Evolutionary conservation across 1,140 invertebrate genomes (phyloP).

Genomic region (Zaprionus gabonicus): DNA sequence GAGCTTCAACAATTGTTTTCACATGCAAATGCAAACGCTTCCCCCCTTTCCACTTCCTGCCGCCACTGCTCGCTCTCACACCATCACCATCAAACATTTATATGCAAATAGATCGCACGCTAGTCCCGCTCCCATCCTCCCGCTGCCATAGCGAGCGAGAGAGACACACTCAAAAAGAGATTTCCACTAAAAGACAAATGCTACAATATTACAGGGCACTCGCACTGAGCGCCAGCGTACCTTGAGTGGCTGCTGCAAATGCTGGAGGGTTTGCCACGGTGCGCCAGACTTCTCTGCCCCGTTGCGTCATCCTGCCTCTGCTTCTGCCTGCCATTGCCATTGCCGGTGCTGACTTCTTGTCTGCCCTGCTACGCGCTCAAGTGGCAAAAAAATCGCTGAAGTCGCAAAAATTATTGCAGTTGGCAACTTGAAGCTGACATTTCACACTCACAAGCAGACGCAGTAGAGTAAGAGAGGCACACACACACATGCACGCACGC

Average conservation of each 20-base stretch:
- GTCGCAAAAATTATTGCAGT: constrained; percentile 82
- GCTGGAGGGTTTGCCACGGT: constrained; percentile 49
- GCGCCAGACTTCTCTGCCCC: neutral
- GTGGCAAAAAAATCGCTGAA: constrained; percentile 81
- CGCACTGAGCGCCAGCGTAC: constrained; percentile 47
- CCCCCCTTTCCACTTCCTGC: constrained; percentile 11
- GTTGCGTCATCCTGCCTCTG: neutral
- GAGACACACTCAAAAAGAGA: constrained; percentile 79
- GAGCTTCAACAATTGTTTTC: constrained; percentile 73
- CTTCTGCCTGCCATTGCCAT: neutral
- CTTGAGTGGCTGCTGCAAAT: constrained; percentile 73
- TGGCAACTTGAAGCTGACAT: constrained; percentile 79
- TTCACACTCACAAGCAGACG: constrained; percentile 53
- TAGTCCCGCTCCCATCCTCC: constrained; percentile 18
- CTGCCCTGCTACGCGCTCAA: constrained; percentile 72
- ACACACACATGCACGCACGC: constrained; percentile 23
- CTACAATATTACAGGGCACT: constrained; percentile 73
- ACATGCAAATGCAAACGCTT: constrained; percentile 65
- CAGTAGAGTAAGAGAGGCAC: neutral
- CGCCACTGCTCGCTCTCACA: constrained; percentile 31
- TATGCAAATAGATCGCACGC: constrained; percentile 71
- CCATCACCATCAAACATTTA: constrained; percentile 58
- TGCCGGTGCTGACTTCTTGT: constrained; percentile 10
- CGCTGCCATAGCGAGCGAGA: constrained; percentile 46
- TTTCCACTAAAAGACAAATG: constrained; percentile 82